phyloP scores from a whole-genome alignment of 2,113 vertebrate species.

The Zootoca vivipara region DNA sequence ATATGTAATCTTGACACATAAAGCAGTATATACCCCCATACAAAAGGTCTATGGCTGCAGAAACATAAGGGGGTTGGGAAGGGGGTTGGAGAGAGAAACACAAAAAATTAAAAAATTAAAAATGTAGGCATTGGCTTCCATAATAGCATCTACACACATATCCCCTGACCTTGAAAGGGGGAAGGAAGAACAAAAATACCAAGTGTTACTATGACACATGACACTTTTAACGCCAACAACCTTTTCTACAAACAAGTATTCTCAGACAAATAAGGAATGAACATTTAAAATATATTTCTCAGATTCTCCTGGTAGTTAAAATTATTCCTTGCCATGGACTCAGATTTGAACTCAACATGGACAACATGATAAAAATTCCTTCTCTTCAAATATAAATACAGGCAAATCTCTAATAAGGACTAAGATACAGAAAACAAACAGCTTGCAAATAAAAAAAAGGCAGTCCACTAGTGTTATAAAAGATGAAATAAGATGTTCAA shows the following conservation, averaged over 20 bases:
- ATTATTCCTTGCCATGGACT: neutral
- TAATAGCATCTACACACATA: neutral
- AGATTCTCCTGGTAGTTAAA: neutral
- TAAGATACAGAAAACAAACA: neutral
- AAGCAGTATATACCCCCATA: constrained; percentile 99
- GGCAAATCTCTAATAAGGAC: neutral
- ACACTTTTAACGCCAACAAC: neutral
- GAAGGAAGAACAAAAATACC: neutral
- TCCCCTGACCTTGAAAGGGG: neutral
- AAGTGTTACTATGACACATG: neutral
- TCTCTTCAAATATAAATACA: neutral
- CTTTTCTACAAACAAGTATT: neutral
- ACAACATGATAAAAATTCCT: neutral
- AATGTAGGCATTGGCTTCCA: constrained; percentile 27
- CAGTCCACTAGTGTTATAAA: neutral
- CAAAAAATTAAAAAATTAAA: constrained; percentile 30
- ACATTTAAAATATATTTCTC: neutral
- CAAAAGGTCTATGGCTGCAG: constrained; percentile 93
- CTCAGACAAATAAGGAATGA: constrained; percentile 31
- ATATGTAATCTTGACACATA: constrained; percentile 99
- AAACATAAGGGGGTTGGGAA: constrained; percentile 53
- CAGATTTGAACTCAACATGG: neutral
- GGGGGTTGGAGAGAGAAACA: neutral
- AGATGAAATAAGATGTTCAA: neutral
- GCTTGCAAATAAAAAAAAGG: neutral